Evolutionary conservation across 2,113 vertebrate genomes (phyloP).

Genomic region (Plestiodon gilberti): DNA sequence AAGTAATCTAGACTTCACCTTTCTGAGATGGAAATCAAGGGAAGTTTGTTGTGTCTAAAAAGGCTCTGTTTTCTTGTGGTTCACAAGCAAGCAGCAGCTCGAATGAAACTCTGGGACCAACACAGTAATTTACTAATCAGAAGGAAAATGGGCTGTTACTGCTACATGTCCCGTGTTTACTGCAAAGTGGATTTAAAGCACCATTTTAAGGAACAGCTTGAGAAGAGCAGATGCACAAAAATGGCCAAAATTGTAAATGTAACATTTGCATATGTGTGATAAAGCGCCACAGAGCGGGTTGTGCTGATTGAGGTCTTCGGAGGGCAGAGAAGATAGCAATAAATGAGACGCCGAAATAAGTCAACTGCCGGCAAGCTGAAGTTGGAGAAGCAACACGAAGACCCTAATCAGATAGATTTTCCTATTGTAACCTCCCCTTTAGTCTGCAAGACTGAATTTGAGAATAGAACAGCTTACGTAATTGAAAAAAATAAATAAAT

Average conservation of each 20-base stretch:
- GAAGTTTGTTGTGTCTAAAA: conserved; percentile 66
- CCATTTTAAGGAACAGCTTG: conserved; percentile 50
- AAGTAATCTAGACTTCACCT: conserved; percentile 59
- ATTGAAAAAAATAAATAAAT: conserved; percentile 23
- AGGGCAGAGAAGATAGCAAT: conserved; percentile 33
- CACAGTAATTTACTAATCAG: conserved; percentile 69
- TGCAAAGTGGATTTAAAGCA: conserved; percentile 50
- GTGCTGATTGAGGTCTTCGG: conserved; percentile 18
- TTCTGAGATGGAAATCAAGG: conserved; percentile 66
- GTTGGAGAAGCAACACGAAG: conserved; percentile 29
- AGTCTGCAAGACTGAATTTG: background rate
- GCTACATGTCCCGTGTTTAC: conserved; percentile 52
- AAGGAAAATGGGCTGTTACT: conserved; percentile 56
- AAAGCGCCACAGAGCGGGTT: conserved; percentile 39
- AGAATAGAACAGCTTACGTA: conserved; percentile 24
- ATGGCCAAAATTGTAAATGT: conserved; percentile 50
- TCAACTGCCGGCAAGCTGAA: conserved; percentile 7
- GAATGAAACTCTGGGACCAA: conserved; percentile 55
- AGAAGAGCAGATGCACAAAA: conserved; percentile 35
- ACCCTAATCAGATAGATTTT: conserved; percentile 21
- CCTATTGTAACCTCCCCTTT: background rate
- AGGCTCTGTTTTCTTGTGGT: conserved; percentile 54
- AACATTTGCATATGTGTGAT: conserved; percentile 51
- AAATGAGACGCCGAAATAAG: background rate
- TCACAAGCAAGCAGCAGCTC: conserved; percentile 55